Evolutionary conservation across 1,140 invertebrate species (phyloP), one percentile per base, ranked within the genome.

Genomic region (Micrasema longulum): DNA sequence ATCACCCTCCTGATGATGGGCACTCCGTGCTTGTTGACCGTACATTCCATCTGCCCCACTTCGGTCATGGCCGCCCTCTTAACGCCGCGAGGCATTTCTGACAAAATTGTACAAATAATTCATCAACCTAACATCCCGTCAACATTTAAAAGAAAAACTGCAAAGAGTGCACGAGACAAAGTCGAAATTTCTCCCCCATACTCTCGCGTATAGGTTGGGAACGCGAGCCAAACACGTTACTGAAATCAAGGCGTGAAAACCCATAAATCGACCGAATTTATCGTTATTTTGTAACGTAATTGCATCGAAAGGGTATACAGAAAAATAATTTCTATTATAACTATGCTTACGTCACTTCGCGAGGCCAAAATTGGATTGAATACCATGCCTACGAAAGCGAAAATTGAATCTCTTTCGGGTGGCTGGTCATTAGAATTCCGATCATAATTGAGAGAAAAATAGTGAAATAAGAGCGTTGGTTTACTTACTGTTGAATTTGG

Each of bases 61-160:
- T 82, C 83, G 78, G 77, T 80, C 79, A 82, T 81, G 81, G 82
- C 73, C 41, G 68, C 12, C 55, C 74, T 72, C 81, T 85, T 85
- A 78, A 83, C 81, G 80, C 83, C 83, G 79, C 83, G 83, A 80
- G 83, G 84, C 84, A 85, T 84, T 80, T 81, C 84, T 85, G 76
- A 75, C 65, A 78, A 72, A 35, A 57, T 11, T 20, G 48, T 20
- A n/a, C n/a, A n/a, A n/a, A n/a, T n/a, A n/a, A n/a, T n/a, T n/a
- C n/a, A n/a, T n/a, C n/a, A n/a, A n/a, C n/a, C n/a, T n/a, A n/a
- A n/a, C n/a, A n/a, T n/a, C n/a, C n/a, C n/a, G n/a, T n/a, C n/a
- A n/a, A n/a, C n/a, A n/a, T n/a, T n/a, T n/a, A n/a, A n/a, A n/a
- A n/a, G 16, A 48, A 6, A 1, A 1, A 48, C 16, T 11, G 16